Evolutionary conservation across 2,113 vertebrate genomes (phyloP).

Genomic region (Malurus melanocephalus): DNA sequence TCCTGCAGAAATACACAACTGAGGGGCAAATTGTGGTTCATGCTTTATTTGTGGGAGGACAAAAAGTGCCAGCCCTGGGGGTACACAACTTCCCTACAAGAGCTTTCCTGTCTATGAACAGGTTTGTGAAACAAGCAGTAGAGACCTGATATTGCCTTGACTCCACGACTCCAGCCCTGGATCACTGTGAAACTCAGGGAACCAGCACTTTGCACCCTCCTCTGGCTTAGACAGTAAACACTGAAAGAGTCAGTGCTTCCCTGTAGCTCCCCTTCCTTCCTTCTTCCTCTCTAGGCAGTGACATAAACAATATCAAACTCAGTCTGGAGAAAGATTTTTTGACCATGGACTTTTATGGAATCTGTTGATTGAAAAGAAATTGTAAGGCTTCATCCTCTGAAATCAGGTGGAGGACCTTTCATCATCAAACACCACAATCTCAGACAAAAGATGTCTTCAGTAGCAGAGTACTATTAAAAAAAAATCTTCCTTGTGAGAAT

Average conservation of each 20-base stretch:
- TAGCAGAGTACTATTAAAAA: not conserved
- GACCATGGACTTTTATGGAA: not conserved
- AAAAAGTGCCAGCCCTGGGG: not conserved
- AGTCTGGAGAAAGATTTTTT: not conserved
- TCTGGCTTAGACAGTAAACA: not conserved
- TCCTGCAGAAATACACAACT: not conserved
- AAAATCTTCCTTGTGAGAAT: not conserved
- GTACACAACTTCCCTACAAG: not conserved
- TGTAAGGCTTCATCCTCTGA: not conserved
- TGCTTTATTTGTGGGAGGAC: not conserved
- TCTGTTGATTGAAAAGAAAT: not conserved
- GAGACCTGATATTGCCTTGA: not conserved
- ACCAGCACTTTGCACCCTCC: not conserved
- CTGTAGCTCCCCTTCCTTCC: not conserved
- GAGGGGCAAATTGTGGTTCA: not conserved
- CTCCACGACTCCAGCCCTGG: not conserved
- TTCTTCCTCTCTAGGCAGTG: not conserved
- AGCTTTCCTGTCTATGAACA: not conserved
- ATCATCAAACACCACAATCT: not conserved
- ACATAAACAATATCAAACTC: accelerated
- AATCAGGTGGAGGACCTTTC: not conserved
- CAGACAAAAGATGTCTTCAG: not conserved
- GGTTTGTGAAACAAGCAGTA: not conserved
- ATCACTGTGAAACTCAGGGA: not conserved
- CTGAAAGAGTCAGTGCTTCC: not conserved